phyloP scores from a whole-genome alignment of 1,140 invertebrate genomes.

The Ostrea denselamellosa region DNA sequence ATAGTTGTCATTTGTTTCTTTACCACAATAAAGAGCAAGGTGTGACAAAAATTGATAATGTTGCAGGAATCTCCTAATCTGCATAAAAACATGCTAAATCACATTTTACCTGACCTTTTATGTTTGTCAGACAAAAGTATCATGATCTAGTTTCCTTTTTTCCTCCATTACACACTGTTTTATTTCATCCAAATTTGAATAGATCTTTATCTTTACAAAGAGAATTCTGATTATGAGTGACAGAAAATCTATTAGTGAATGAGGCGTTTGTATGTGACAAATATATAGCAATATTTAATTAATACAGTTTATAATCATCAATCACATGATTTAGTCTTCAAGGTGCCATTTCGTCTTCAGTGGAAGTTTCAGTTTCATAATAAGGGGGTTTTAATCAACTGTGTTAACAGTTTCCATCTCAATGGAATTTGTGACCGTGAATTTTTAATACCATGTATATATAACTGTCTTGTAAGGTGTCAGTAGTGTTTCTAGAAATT shows the following conservation, averaged over 20 bases:
- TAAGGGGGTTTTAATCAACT: background rate
- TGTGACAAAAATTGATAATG: background rate
- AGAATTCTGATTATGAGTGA: background rate
- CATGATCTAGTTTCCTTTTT: background rate
- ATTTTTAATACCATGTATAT: no score
- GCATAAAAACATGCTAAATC: constrained; percentile 3
- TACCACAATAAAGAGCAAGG: background rate
- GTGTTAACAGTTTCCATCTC: background rate
- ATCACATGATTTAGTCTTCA: background rate
- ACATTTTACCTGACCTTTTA: background rate
- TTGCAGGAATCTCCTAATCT: background rate
- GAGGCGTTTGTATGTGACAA: background rate
- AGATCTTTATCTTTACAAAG: background rate
- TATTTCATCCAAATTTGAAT: background rate
- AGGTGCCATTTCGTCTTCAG: background rate
- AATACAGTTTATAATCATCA: background rate
- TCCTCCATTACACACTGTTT: background rate
- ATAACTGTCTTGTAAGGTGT: no score
- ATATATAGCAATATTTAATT: background rate
- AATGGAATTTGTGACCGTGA: no score
- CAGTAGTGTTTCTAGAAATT: no score
- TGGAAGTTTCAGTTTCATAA: background rate
- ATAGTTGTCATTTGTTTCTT: no score
- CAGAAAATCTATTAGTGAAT: background rate
- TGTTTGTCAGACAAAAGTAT: background rate